Percentiles rank a stretch among this genome's conserved stretches.
phyloP scores from a whole-genome alignment of 2,113 vertebrate genomes.

The Etheostoma spectabile region DNA sequence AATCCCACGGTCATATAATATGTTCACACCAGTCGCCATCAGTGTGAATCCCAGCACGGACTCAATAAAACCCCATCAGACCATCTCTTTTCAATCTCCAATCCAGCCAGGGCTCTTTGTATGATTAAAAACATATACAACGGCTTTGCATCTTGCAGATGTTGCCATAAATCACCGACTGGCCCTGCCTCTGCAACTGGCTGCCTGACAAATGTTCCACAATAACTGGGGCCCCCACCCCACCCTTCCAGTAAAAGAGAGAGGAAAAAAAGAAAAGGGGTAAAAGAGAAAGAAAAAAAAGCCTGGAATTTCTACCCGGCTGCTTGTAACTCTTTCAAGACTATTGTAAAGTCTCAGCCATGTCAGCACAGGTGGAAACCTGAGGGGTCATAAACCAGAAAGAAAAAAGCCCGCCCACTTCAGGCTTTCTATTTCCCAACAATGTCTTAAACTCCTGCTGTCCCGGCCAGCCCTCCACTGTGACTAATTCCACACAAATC shows the following conservation, averaged over 20 bases:
- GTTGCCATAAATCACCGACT: constrained; percentile 87
- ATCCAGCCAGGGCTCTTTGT: constrained; percentile 52
- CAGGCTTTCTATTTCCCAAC: constrained; percentile 67
- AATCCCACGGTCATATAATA: constrained; percentile 66
- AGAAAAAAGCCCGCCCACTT: constrained; percentile 54
- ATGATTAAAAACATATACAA: constrained; percentile 74
- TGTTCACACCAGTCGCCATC: constrained; percentile 59
- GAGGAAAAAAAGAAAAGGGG: constrained; percentile 20
- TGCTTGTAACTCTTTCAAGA: constrained; percentile 86
- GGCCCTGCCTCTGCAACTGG: constrained; percentile 85
- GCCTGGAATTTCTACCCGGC: constrained; percentile 86
- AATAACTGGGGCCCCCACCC: constrained; percentile 81
- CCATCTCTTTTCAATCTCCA: constrained; percentile 64
- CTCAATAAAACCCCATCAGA: constrained; percentile 62
- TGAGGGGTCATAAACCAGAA: constrained; percentile 73
- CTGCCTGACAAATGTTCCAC: constrained; percentile 87
- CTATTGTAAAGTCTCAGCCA: constrained; percentile 86
- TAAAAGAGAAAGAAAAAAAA: constrained; percentile 21
- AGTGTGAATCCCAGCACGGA: constrained; percentile 63
- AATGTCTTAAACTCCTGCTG: constrained; percentile 65
- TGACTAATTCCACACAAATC: constrained; percentile 79
- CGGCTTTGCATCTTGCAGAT: constrained; percentile 83
- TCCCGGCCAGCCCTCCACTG: constrained; percentile 57
- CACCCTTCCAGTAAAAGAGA: constrained; percentile 73
- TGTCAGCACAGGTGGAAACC: constrained; percentile 88